Base-by-base conservation (phyloP, 2,888 invertebrate genomes). In the Galerucella nymphaeae region DNA sequence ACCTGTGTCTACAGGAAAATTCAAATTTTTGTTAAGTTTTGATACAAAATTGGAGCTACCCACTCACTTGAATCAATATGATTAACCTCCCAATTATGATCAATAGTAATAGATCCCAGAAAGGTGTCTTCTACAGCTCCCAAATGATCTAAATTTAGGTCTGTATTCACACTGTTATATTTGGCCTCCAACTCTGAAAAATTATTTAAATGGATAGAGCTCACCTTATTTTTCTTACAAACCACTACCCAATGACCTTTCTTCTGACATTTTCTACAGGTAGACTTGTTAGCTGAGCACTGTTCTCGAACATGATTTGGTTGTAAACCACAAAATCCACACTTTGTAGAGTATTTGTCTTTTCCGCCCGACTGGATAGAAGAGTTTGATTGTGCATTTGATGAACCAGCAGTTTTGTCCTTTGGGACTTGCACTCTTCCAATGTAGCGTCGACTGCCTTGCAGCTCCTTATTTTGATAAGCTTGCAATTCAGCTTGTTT, bases 401-500 rank as follows among this genome's bases (percentile, higher is more conserved):
- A 42, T 42, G 3, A 42, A 11, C 42, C 11, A 0, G 11, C 42
- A 42, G 42, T 6, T 30, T 30, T 30, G 30, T 30, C 6, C 30
- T 30, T 30, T 30, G 30, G 30, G 30, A 30, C 6, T 6, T 30
- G 30, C 30, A 6, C 13, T 42, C 13, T 42, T 42, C 42, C 42
- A 42, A 42, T 42, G 42, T 42, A 42, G 42, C 42, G 42, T 42
- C 13, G 42, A 14, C 30, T 30, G 30, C 30, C 30, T 5, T 30
- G 30, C 0, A 30, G 30, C 30, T 30, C 30, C 30, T 30, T 64
- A 50, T 48, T 71, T 42, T 75, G 75, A n/a, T 18, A 61, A 13
- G 69, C 71, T 59, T 71, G 72, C 6, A 75, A 10, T 61, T 75
- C 75, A 14, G 71, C 71, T 71, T 75, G 74, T 62, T 75, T 75